Base-by-base conservation (phyloP, 1,140 invertebrate species). In the Cyclargus thomasi region DNA sequence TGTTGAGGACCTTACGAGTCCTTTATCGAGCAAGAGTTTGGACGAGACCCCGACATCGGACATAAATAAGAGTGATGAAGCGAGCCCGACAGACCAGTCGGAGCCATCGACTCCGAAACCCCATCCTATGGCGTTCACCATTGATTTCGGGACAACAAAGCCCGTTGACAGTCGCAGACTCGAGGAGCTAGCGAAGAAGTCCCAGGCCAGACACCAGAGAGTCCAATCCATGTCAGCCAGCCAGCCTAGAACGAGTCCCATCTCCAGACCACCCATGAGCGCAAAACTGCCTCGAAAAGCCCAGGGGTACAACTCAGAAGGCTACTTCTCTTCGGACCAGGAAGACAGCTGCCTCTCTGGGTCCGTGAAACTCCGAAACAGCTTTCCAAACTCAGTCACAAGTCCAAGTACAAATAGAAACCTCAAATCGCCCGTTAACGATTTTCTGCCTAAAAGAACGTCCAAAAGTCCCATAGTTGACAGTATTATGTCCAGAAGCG, bases 171-270 rank as follows among this genome's bases (percentile, higher is more conserved):
- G 89, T 71, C 90, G 87, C 53, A 92, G 89, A 79, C 93, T 92
- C 69, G 94, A 94, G 79, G 92, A 92, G 75, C 79, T 95, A 74
- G 92, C 94, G 71, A 94, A 95, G 73, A 94, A 94, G 74, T 94
- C 93, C 39, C 93, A 94, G 77, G 94, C 92, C 23, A 91, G 94
- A 2, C 94, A 95, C 76, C 92, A 92, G 70, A 90, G 94, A 70
- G 94, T 94, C n/a, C 93, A 94, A 64, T 95, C 94, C 1, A 92
- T 94, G 86, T 95, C 94, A 20, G 88, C 85, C 0, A 87, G 84
- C 53, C 68, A 81, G 11, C 84, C 83, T 0, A 76, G 81, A 23
- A 79, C 83, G 8, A 81, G 76, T 62, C 85, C 86, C 1, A 67
- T 78, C 1, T 62, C 82, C 71, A 75, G 92, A 67, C 92, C 93